Percentiles rank a stretch among this genome's conserved stretches.
phyloP scores from a whole-genome alignment of 2,113 vertebrate genomes.

The Platichthys stellatus region DNA sequence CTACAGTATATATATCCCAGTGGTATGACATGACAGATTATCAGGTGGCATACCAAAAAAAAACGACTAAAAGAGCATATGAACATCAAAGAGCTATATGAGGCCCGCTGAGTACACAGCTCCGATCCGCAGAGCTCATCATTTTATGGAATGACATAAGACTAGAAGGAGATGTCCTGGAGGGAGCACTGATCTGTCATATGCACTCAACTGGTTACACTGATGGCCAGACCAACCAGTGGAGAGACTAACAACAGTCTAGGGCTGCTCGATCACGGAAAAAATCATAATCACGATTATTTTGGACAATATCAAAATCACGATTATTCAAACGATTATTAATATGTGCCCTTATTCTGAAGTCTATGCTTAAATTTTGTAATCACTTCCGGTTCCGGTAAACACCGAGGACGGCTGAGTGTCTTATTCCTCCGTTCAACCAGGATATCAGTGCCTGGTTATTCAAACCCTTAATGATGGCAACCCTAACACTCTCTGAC shows the following conservation, averaged over 20 bases:
- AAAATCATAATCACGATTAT: too few species aligned
- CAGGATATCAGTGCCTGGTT: too few species aligned
- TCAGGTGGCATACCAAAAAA: conserved; percentile 45
- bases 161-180: conserved; percentile 1
- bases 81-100: conserved; percentile 63
- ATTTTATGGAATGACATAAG: conserved; percentile 36
- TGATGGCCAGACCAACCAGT: conserved; percentile 3
- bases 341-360: too few species aligned
- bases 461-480: too few species aligned
- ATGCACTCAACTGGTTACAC: conserved; percentile 17
- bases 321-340: too few species aligned
- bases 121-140: conserved; percentile 49
- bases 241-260: background rate
- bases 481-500: too few species aligned
- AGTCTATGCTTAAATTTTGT: too few species aligned
- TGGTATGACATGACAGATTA: conserved; percentile 43
- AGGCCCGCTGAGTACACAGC: conserved; percentile 38
- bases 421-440: too few species aligned
- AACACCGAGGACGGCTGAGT: too few species aligned
- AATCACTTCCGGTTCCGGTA: too few species aligned
- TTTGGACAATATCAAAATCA: too few species aligned
- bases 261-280: too few species aligned
- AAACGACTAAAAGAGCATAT: conserved; percentile 40
- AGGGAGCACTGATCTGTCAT: conserved; percentile 31
- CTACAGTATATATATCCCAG: conserved; percentile 15